Base-by-base conservation (phyloP, 2,888 invertebrate genomes). In the Scelioninae gen. 2 region DNA sequence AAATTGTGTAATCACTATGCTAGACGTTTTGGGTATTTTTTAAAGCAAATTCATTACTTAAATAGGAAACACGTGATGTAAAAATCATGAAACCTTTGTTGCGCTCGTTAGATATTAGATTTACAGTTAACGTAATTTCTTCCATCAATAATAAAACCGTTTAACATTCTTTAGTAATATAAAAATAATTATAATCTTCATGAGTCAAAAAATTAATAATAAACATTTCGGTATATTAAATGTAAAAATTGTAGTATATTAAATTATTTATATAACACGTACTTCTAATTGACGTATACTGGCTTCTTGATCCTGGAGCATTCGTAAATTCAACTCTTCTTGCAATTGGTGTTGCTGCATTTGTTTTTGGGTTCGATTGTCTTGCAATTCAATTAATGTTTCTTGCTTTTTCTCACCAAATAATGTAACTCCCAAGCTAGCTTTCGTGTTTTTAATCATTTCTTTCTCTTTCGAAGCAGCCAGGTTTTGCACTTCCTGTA, bases 401-500 rank as follows among this genome's bases (percentile, higher is more conserved):
- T 88, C 87, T 74, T 89, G 84, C 46, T 84, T 85, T 72, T 82
- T 85, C 25, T 86, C 86, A 18, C 89, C 87, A 82, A 90, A 91
- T 0, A 90, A 89, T 77, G 88, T 88, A 28, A 89, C 82, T 69
- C 87, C 88, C 16, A 87, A 87, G 81, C 90, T 91, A 0, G 92
- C 91, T 81, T 92, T 92, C 31, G 91, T 91, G 84, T 92, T 92
- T 79, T 92, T 91, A 13, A 97, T 91, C 85, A 95, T 94, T 79
- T 95, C 96, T 82, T 94, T 95, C 80, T 96, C 96, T 85, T 96
- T 96, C 80, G 94, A 92, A 6, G 96, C 96, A 2, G 96, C 96
- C 81, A 92, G 90, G 79, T 94, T 90, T 88, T 97, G 97, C 11
- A 93, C 92, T 18, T 90, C 89, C 91, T 97, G 90, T 18, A 70